Evolutionary conservation across 35 echinoderm and acorn worm genomes (phyloP).

Genomic region (Apostichopus californicus): DNA sequence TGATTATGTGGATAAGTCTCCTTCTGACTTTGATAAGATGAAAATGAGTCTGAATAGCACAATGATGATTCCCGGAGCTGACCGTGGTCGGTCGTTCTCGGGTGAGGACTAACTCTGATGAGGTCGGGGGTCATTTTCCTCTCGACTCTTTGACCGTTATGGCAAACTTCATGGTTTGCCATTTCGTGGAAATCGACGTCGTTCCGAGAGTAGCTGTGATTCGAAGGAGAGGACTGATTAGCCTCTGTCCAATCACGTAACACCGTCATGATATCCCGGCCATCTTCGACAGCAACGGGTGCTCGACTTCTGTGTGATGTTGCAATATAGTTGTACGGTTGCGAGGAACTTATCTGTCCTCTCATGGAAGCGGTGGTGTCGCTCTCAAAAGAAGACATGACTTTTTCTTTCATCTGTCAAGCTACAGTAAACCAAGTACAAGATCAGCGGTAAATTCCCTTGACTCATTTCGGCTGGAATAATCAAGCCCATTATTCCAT

Average conservation of each 20-base stretch:
- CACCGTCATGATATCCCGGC: neutral
- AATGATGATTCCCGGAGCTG: neutral
- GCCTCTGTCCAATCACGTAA: neutral
- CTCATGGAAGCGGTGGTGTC: neutral
- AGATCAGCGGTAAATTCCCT: too few relatives aligned
- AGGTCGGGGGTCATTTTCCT: slow-evolving; percentile 40
- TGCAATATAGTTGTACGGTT: neutral
- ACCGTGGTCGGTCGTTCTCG: neutral
- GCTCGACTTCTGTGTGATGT: neutral
- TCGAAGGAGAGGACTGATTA: neutral
- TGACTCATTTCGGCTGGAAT: too few relatives aligned
- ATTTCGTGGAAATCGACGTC: neutral
- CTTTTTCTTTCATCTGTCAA: too few relatives aligned
- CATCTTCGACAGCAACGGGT: neutral
- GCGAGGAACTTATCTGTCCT: neutral
- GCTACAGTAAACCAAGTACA: too few relatives aligned
- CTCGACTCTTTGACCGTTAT: neutral
- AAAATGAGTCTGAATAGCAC: neutral
- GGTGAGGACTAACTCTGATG: slow-evolving; percentile 8
- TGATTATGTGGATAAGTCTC: too few relatives aligned
- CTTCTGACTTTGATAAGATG: neutral
- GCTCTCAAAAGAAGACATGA: neutral
- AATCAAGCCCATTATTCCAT: too few relatives aligned
- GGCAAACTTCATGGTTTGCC: neutral
- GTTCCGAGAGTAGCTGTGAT: neutral